phyloP scores from a whole-genome alignment of 2,888 invertebrate genomes.

The Prostheceraeus crozeri region DNA sequence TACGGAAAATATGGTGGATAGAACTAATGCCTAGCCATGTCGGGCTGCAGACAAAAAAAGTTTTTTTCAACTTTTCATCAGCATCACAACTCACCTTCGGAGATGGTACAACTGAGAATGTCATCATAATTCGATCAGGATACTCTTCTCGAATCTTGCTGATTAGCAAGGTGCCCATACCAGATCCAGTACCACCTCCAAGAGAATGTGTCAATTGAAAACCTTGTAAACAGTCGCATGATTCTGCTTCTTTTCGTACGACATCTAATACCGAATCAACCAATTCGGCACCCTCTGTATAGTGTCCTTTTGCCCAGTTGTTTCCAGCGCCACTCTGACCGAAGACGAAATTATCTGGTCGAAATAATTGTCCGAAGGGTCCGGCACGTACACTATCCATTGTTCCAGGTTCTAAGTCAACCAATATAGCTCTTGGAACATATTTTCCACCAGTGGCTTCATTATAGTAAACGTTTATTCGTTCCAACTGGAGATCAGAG shows the following conservation, averaged over 20 bases:
- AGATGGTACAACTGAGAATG: constrained; percentile 82
- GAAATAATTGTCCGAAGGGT: constrained; percentile 79
- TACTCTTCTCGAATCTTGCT: constrained; percentile 31
- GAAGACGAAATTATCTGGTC: constrained; percentile 87
- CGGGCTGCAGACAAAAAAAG: too few relatives aligned
- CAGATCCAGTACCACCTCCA: constrained; percentile 56
- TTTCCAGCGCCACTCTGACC: constrained; percentile 68
- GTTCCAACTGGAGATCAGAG: too few relatives aligned
- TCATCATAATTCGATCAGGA: constrained; percentile 73
- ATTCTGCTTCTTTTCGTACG: constrained; percentile 69
- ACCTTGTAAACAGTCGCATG: constrained; percentile 78
- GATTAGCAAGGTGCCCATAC: constrained; percentile 19
- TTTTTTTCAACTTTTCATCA: too few relatives aligned
- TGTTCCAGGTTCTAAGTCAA: constrained; percentile 86
- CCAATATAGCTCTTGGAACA: constrained; percentile 62
- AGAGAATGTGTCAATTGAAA: constrained; percentile 60
- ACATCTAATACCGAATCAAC: constrained; percentile 63
- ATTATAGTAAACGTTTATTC: too few relatives aligned
- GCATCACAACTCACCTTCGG: too few relatives aligned
- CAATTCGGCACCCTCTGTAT: constrained; percentile 72
- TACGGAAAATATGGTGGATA: too few relatives aligned
- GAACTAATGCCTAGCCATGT: too few relatives aligned
- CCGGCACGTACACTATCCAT: constrained; percentile 89
- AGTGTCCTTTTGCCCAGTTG: constrained; percentile 82
- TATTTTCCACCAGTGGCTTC: constrained; percentile 60